Percentiles rank a stretch among this genome's conserved stretches.
Evolutionary conservation across 2,888 invertebrate species (phyloP).

Genomic region (Zaprionus lineosus): DNA sequence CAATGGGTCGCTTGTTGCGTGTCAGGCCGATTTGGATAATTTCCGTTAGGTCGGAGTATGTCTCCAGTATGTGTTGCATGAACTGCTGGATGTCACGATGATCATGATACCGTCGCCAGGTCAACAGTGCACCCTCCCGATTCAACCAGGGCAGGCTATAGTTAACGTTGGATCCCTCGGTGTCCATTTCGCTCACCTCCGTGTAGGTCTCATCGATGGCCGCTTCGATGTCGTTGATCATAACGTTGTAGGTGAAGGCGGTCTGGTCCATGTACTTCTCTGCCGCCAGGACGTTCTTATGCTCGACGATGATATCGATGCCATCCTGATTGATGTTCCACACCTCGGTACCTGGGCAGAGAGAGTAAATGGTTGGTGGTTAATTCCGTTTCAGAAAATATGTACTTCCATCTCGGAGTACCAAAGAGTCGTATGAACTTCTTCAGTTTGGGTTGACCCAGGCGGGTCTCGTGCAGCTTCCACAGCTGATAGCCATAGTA

Average conservation of each 20-base stretch:
- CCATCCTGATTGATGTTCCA: conserved; percentile 82
- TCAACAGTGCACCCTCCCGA: conserved; percentile 83
- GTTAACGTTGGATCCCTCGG: conserved; percentile 39
- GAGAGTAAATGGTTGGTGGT: no score
- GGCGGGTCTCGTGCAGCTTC: conserved; percentile 84
- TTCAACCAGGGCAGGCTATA: conserved; percentile 77
- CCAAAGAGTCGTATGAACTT: conserved; percentile 67
- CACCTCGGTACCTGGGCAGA: conserved; percentile 76
- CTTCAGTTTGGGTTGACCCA: conserved; percentile 46
- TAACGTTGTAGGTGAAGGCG: conserved; percentile 86
- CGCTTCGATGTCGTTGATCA: conserved; percentile 90
- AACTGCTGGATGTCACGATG: conserved; percentile 87
- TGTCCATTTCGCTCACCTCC: conserved; percentile 87
- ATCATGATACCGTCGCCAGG: conserved; percentile 90
- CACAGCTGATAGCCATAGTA: conserved; percentile 88
- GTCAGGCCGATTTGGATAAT: conserved; percentile 89
- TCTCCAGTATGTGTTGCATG: conserved; percentile 87
- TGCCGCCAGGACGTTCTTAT: conserved; percentile 84
- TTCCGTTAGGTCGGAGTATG: conserved; percentile 88
- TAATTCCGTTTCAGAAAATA: no score
- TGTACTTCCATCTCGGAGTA: no score
- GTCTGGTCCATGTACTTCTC: conserved; percentile 86
- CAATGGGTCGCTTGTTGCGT: conserved; percentile 88
- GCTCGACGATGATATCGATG: conserved; percentile 87
- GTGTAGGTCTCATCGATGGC: conserved; percentile 86